These are phyloP conservation scores for Perognathus longimembris DNA, from an alignment of 2,113 vertebrate genomes.

Conservation along the genomic window DNA sequence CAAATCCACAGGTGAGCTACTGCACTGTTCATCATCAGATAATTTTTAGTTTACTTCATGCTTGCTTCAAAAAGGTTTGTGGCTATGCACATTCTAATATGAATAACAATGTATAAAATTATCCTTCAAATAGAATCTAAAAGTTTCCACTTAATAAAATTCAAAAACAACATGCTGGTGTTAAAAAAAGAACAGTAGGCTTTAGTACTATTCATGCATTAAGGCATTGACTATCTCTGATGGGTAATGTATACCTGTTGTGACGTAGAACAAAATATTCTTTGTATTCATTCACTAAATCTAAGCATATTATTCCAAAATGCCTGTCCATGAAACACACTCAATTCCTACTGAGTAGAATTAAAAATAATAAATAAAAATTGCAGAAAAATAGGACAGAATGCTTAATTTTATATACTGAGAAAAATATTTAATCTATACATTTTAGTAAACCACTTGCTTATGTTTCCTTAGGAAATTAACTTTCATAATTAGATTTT, in stretches of 20 bases:
- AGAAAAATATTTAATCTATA: background rate
- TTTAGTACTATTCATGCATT: background rate
- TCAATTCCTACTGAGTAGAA: background rate
- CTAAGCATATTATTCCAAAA: background rate
- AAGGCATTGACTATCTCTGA: background rate
- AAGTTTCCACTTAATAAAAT: background rate
- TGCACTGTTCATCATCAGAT: background rate
- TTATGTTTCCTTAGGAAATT: background rate
- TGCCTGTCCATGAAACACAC: background rate
- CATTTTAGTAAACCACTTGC: background rate
- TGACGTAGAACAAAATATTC: background rate
- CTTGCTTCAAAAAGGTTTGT: too few relatives aligned
- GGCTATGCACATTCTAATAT: background rate
- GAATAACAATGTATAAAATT: background rate
- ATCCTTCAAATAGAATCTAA: background rate
- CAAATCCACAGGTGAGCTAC: background rate
- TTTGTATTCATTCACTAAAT: background rate
- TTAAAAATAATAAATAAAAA: background rate
- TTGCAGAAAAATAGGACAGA: background rate
- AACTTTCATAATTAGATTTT: background rate
- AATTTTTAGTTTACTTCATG: too few relatives aligned
- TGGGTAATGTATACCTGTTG: background rate
- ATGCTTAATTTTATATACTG: too few relatives aligned
- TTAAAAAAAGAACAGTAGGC: background rate
- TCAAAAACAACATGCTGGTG: background rate